Percentiles rank a stretch among this genome's conserved stretches.
Evolutionary conservation across 2,888 invertebrate genomes (phyloP).

Genomic region (Tuta absoluta): DNA sequence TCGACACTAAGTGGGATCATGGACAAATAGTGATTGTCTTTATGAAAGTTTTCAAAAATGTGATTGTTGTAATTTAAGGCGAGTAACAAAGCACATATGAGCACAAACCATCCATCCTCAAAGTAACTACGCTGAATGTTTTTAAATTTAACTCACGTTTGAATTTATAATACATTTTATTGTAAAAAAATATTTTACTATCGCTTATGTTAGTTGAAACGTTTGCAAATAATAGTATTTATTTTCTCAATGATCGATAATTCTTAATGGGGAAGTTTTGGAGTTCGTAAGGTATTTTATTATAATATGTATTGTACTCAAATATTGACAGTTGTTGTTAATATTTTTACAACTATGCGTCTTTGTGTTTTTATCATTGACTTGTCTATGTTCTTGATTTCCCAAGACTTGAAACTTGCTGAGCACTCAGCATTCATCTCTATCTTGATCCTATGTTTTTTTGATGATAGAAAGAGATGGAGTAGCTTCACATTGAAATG

Average conservation of each 20-base stretch:
- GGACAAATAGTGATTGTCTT: constrained; percentile 6
- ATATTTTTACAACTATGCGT: constrained; percentile 52
- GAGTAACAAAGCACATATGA: constrained; percentile 76
- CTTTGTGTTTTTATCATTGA: constrained; percentile 59
- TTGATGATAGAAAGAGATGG: constrained; percentile 30
- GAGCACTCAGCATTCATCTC: constrained; percentile 34
- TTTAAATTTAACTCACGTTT: constrained; percentile 77
- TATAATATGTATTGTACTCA: constrained; percentile 66
- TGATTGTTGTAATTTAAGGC: constrained; percentile 75
- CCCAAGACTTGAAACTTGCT: constrained; percentile 35
- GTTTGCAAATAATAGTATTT: constrained; percentile 78
- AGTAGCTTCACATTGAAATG: constrained; percentile 40
- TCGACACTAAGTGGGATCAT: background rate
- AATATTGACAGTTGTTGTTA: constrained; percentile 58
- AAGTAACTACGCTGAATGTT: constrained; percentile 76
- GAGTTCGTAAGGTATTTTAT: constrained; percentile 67
- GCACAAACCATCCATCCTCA: constrained; percentile 81
- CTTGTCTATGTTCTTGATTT: constrained; percentile 48
- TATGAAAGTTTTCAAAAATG: constrained; percentile 56
- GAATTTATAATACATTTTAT: constrained; percentile 82
- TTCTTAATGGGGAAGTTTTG: constrained; percentile 63
- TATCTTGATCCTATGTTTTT: constrained; percentile 29
- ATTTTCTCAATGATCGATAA: constrained; percentile 68
- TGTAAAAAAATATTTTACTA: constrained; percentile 78
- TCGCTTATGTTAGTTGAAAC: constrained; percentile 77